phyloP scores from a whole-genome alignment of 2,888 invertebrate species.

The Patella pellucida region DNA sequence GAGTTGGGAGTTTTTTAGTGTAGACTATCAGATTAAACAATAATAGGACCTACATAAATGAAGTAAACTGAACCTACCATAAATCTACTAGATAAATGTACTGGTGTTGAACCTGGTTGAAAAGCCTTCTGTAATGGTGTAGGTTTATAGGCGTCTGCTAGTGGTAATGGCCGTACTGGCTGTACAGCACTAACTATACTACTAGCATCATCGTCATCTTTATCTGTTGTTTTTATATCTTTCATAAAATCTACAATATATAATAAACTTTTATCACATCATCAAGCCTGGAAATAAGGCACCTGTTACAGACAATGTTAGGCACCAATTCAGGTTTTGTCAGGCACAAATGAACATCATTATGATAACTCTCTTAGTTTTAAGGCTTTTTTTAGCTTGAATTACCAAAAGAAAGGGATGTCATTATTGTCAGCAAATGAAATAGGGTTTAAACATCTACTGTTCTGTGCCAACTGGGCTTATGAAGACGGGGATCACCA shows the following conservation, averaged over 20 bases:
- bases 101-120: slow-evolving; percentile 90
- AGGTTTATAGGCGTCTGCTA: slow-evolving; percentile 48
- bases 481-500: too few relatives aligned
- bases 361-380: too few relatives aligned
- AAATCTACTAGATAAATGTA: slow-evolving; percentile 84
- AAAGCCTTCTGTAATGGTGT: slow-evolving; percentile 81
- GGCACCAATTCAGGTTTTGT: too few relatives aligned
- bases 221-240: slow-evolving; percentile 30
- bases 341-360: too few relatives aligned
- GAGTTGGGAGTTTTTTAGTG: not conserved
- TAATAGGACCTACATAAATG: not conserved
- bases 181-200: slow-evolving; percentile 4
- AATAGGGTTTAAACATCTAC: too few relatives aligned
- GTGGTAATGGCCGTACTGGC: slow-evolving; percentile 15
- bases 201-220: slow-evolving; percentile 72
- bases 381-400: too few relatives aligned
- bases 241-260: slow-evolving; percentile 15
- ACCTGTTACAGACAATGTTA: too few relatives aligned
- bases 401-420: too few relatives aligned
- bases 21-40: not conserved
- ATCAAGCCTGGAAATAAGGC: too few relatives aligned
- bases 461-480: too few relatives aligned
- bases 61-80: slow-evolving; percentile 73
- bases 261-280: not conserved
- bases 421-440: too few relatives aligned